phyloP scores from a whole-genome alignment of 1,140 invertebrate species.

The Thaumatotibia leucotreta region DNA sequence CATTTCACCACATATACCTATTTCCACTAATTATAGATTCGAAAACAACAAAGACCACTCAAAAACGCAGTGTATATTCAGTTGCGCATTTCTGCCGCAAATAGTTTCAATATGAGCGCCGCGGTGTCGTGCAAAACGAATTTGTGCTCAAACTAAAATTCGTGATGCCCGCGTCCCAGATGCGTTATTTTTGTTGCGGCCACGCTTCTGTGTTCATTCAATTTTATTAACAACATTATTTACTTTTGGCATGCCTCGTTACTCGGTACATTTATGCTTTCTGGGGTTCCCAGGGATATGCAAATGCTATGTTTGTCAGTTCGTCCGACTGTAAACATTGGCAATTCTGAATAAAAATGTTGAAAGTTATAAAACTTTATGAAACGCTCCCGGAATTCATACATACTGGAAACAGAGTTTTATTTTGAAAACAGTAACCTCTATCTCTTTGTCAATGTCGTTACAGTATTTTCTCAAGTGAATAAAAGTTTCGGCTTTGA shows the following conservation, averaged over 20 bases:
- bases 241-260: conserved; percentile 19
- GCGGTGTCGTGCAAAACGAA: conserved; percentile 40
- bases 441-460: too few species aligned
- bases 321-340: not conserved
- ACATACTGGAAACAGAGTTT: not conserved
- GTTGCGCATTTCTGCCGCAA: conserved; percentile 36
- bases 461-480: not conserved
- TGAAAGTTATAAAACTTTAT: not conserved
- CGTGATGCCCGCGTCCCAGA: conserved; percentile 40
- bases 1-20: conserved; percentile 20
- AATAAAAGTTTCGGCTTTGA: too few species aligned
- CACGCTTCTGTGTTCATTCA: conserved; percentile 48
- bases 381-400: not conserved
- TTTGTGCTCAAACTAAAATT: conserved; percentile 51
- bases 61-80: conserved; percentile 18
- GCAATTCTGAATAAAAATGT: not conserved
- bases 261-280: conserved; percentile 6
- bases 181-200: conserved; percentile 65
- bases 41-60: not conserved
- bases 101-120: conserved; percentile 51
- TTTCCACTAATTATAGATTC: not conserved
- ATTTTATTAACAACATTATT: conserved; percentile 53
- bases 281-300: conserved; percentile 4
- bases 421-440: too few species aligned
- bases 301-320: not conserved